Percentiles rank a stretch among this genome's conserved stretches.
Evolutionary conservation across 92 coral and sea anemone species (phyloP).

Genomic region (Phenganax marumi): DNA sequence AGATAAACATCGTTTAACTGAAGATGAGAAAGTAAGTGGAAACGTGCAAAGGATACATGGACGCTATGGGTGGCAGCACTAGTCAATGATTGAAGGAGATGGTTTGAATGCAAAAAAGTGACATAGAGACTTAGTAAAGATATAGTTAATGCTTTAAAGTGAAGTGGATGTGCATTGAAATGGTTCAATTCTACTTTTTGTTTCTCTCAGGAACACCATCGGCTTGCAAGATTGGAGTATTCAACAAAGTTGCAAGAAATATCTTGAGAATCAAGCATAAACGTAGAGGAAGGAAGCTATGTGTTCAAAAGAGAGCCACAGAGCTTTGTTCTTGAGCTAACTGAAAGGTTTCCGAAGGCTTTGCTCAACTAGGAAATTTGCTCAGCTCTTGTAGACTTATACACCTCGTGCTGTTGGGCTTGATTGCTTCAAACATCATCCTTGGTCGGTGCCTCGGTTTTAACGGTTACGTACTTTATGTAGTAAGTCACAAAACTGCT

Average conservation of each 20-base stretch:
- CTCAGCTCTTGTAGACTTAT: no score
- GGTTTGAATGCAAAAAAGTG: no score
- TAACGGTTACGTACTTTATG: no score
- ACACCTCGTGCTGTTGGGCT: no score
- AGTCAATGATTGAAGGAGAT: no score
- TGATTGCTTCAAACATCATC: no score
- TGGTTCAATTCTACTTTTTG: background rate
- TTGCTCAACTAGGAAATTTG: no score
- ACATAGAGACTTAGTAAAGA: background rate
- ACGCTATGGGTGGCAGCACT: no score
- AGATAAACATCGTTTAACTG: conserved; percentile 77
- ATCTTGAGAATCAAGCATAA: background rate
- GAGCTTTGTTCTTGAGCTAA: background rate
- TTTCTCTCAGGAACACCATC: conserved; percentile 27
- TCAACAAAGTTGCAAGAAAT: conserved; percentile 30
- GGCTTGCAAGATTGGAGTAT: conserved; percentile 36
- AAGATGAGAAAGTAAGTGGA: conserved; percentile 76
- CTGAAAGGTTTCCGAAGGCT: no score
- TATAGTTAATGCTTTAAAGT: background rate
- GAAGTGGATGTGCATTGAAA: background rate
- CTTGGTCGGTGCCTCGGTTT: no score
- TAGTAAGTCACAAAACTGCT: no score
- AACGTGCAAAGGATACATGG: background rate
- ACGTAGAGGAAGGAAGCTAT: background rate
- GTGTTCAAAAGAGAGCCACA: background rate